Percentiles rank a stretch among this genome's conserved stretches.
Conservation (phyloP, 30 jellyfish, hydroid and myxozoan genomes). For the Turritopsis rubra region DNA sequence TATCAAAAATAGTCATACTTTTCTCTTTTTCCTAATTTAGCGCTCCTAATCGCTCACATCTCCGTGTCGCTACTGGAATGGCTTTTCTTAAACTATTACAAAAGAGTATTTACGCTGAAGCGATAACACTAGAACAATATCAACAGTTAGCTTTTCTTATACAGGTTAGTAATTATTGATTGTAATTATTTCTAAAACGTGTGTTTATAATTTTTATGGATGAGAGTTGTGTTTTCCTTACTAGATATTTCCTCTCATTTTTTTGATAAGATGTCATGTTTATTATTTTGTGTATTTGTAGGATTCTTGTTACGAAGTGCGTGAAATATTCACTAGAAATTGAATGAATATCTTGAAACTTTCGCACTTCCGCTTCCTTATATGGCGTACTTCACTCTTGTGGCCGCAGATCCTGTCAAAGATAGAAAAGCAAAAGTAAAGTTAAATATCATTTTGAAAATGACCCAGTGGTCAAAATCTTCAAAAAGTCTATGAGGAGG, state of each 20-base stretch:
- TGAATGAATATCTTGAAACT: constrained; percentile 66
- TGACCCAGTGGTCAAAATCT: too few relatives aligned
- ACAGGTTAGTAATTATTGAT: constrained; percentile 41
- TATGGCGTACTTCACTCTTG: constrained; percentile 76
- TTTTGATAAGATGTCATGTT: background rate
- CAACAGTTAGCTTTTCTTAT: constrained; percentile 64
- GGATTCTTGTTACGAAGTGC: constrained; percentile 95
- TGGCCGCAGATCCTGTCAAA: constrained; percentile 92
- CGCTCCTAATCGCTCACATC: constrained; percentile 35
- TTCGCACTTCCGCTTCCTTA: constrained; percentile 74
- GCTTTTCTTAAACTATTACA: constrained; percentile 62
- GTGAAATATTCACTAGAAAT: constrained; percentile 73
- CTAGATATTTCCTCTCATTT: background rate
- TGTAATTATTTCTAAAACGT: too few relatives aligned
- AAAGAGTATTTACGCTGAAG: constrained; percentile 45
- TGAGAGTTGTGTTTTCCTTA: background rate
- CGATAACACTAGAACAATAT: constrained; percentile 64
- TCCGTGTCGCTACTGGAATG: constrained; percentile 51
- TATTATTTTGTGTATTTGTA: background rate
- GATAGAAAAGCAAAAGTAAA: constrained; percentile 82
- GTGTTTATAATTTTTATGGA: too few relatives aligned
- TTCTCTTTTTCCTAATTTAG: constrained; percentile 11
- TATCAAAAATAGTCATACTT: background rate
- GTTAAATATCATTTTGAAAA: background rate
- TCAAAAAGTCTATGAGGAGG: too few relatives aligned